phyloP scores from a whole-genome alignment of 2,888 invertebrate species.

The Ectemnius continuus region DNA sequence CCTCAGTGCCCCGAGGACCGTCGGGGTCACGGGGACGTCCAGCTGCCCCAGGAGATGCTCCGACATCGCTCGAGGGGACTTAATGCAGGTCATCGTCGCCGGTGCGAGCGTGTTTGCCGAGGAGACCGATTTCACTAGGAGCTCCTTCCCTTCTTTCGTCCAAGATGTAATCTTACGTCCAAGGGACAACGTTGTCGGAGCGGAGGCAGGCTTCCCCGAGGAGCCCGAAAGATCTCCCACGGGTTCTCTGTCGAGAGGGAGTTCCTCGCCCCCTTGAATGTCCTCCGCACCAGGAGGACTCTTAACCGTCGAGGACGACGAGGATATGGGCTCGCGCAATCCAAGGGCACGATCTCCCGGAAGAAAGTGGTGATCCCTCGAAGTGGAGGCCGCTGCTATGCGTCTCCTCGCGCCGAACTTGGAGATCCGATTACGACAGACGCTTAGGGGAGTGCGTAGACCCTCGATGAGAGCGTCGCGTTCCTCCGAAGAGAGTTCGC shows the following conservation, averaged over 20 bases:
- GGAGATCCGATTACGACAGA: constrained; percentile 61
- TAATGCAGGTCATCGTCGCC: constrained; percentile 74
- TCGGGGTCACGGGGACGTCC: constrained; percentile 63
- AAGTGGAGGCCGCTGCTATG: constrained; percentile 49
- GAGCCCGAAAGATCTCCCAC: constrained; percentile 26
- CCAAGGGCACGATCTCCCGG: constrained; percentile 41
- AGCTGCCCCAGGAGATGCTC: constrained; percentile 75
- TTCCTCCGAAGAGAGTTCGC: constrained; percentile 69
- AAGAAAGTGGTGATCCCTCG: constrained; percentile 49
- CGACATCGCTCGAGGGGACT: constrained; percentile 75
- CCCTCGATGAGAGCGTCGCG: constrained; percentile 69
- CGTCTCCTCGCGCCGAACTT: constrained; percentile 62
- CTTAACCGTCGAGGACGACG: constrained; percentile 32
- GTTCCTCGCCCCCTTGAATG: constrained; percentile 38
- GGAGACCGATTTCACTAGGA: constrained; percentile 71
- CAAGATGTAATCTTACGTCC: constrained; percentile 55
- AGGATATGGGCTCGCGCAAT: constrained; percentile 29
- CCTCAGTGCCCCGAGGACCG: constrained; percentile 64
- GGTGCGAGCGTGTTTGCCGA: constrained; percentile 72
- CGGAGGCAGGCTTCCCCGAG: constrained; percentile 38
- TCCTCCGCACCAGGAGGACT: constrained; percentile 41
- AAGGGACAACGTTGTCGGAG: constrained; percentile 58
- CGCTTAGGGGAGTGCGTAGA: constrained; percentile 58
- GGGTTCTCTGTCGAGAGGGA: constrained; percentile 5
- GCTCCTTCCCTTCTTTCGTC: constrained; percentile 65